A percentile compares a stretch with the other conserved stretches of the same genome.
phyloP scores from a whole-genome alignment of 2,797 vertebrate species.

The Capromys pilorides region DNA sequence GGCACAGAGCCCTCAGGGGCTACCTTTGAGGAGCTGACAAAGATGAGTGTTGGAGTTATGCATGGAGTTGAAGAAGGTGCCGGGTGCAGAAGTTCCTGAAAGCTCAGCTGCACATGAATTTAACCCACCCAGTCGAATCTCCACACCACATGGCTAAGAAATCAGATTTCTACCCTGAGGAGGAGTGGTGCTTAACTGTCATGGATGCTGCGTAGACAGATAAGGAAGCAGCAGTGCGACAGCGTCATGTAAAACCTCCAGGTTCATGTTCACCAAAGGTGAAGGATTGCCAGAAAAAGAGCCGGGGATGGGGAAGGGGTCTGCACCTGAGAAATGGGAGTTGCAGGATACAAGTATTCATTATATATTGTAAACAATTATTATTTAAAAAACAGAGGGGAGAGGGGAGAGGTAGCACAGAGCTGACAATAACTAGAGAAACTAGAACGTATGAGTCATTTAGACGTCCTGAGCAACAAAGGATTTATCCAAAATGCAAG shows the following conservation, averaged over 20 bases:
- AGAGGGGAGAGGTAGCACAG: neutral
- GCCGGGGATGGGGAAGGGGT: neutral
- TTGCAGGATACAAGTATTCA: neutral
- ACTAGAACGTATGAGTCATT: neutral
- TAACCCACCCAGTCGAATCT: neutral
- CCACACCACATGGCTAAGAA: neutral
- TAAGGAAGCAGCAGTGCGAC: neutral
- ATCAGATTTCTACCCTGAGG: neutral
- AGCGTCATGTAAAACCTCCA: neutral
- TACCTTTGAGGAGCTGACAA: neutral
- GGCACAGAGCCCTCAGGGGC: neutral
- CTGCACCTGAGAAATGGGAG: neutral
- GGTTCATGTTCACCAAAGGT: neutral
- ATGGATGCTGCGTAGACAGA: neutral
- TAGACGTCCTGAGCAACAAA: neutral
- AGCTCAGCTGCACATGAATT: neutral
- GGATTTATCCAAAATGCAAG: neutral
- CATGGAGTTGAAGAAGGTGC: neutral
- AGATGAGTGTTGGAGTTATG: neutral
- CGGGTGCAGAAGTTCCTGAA: neutral
- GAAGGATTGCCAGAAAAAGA: neutral
- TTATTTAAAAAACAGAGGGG: neutral
- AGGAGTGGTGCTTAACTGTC: neutral
- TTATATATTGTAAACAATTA: neutral
- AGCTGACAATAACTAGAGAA: neutral